Evolutionary conservation across 1,140 invertebrate genomes (phyloP).

Genomic region (Leptinotarsa lineolata): DNA sequence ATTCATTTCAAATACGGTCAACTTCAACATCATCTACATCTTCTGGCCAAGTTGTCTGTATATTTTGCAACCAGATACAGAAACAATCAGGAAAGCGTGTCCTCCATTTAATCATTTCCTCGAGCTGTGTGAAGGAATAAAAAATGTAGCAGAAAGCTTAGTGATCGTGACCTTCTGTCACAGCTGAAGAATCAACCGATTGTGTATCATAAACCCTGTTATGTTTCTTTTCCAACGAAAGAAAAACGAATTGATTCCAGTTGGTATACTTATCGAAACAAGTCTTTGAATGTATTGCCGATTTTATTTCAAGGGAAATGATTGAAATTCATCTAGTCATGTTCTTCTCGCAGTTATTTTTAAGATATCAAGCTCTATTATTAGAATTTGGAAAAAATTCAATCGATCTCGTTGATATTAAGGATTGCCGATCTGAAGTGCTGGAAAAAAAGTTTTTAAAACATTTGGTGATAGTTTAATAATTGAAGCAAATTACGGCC

Average conservation of each 20-base stretch:
- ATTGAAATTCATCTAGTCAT: conserved; percentile 32
- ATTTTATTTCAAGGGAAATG: conserved; percentile 25
- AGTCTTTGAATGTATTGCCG: conserved; percentile 25
- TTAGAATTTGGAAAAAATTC: conserved; percentile 29
- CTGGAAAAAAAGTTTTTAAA: background rate
- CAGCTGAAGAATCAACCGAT: no score
- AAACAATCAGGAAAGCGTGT: no score
- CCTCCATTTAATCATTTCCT: no score
- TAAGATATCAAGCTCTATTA: conserved; percentile 33
- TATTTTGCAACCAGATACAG: no score
- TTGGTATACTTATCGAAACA: conserved; percentile 25
- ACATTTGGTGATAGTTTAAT: conserved; percentile 21
- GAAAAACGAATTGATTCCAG: conserved; percentile 28
- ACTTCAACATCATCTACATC: no score
- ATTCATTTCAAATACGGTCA: no score
- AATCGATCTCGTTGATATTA: conserved; percentile 29
- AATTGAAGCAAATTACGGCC: background rate
- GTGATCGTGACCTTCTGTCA: no score
- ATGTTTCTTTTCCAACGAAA: conserved; percentile 22
- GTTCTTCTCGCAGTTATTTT: conserved; percentile 32
- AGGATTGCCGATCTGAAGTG: background rate
- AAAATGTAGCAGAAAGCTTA: no score
- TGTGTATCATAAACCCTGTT: background rate
- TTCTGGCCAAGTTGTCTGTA: no score
- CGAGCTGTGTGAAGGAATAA: no score